phyloP scores from a whole-genome alignment of 1,140 invertebrate genomes.

The Zophobas atratus region DNA sequence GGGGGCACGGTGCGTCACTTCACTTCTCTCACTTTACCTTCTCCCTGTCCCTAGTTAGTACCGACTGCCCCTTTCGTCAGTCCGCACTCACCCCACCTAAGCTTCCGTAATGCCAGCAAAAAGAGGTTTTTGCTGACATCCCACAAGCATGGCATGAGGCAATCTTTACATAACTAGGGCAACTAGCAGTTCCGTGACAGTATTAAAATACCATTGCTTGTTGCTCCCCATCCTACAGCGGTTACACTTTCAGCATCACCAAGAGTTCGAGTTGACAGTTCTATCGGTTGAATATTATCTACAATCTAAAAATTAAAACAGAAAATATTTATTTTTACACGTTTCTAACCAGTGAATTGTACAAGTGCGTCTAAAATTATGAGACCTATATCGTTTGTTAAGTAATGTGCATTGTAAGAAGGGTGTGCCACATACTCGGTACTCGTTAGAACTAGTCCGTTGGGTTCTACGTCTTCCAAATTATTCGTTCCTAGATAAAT shows the following conservation, averaged over 20 bases:
- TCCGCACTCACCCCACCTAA: too few species aligned
- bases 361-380: background rate
- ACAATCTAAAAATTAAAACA: background rate
- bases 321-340: background rate
- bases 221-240: constrained; percentile 10
- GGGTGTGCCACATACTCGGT: background rate
- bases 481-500: constrained; percentile 8
- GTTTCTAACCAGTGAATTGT: background rate
- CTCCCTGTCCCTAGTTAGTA: too few species aligned
- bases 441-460: background rate
- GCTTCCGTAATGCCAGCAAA: too few species aligned
- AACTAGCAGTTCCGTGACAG: too few species aligned
- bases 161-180: too few species aligned
- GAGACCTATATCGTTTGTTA: background rate
- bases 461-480: background rate
- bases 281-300: background rate
- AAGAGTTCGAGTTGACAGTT: background rate
- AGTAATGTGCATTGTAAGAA: background rate
- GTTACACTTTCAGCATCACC: background rate
- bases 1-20: too few species aligned
- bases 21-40: too few species aligned
- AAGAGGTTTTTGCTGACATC: too few species aligned
- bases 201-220: background rate
- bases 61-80: too few species aligned
- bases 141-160: too few species aligned